A percentile compares a stretch with the other conserved stretches of the same genome.
Evolutionary conservation across 2,797 vertebrate genomes (phyloP).

Genomic region (Chaetodon trifasciatus): DNA sequence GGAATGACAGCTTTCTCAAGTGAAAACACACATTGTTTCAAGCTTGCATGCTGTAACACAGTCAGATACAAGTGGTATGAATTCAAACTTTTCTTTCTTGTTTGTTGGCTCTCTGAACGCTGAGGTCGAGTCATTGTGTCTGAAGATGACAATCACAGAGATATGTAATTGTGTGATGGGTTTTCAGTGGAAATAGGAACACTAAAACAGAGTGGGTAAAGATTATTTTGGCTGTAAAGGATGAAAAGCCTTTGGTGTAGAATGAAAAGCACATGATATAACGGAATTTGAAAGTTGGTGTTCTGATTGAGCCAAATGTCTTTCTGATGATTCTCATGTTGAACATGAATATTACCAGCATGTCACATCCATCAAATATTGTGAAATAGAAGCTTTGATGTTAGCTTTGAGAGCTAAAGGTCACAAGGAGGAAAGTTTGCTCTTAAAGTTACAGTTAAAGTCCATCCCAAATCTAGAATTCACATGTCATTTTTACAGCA

Average conservation of each 20-base stretch:
- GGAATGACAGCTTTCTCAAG: slow-evolving; percentile 16
- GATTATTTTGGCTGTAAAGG: background rate
- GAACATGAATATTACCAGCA: slow-evolving; percentile 62
- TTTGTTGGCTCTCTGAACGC: slow-evolving; percentile 21
- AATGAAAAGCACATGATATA: slow-evolving; percentile 37
- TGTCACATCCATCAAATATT: slow-evolving; percentile 56
- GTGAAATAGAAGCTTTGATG: slow-evolving; percentile 44
- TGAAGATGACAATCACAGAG: slow-evolving; percentile 39
- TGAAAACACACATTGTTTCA: slow-evolving; percentile 33
- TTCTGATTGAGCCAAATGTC: slow-evolving; percentile 12
- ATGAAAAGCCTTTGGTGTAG: slow-evolving; percentile 38
- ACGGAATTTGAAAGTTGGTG: background rate
- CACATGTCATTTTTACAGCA: slow-evolving; percentile 16
- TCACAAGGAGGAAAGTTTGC: slow-evolving; percentile 13
- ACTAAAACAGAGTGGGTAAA: background rate
- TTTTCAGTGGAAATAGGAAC: slow-evolving; percentile 2
- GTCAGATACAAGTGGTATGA: slow-evolving; percentile 42
- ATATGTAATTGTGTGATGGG: background rate
- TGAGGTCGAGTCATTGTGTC: background rate
- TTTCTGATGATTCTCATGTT: slow-evolving; percentile 37
- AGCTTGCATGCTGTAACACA: slow-evolving; percentile 65
- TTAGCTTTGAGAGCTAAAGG: slow-evolving; percentile 18
- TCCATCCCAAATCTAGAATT: slow-evolving; percentile 32
- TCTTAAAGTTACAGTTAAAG: slow-evolving; percentile 46
- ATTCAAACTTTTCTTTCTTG: background rate